Base-by-base conservation (phyloP, 2,797 vertebrate species). In the Cossypha caffra region DNA sequence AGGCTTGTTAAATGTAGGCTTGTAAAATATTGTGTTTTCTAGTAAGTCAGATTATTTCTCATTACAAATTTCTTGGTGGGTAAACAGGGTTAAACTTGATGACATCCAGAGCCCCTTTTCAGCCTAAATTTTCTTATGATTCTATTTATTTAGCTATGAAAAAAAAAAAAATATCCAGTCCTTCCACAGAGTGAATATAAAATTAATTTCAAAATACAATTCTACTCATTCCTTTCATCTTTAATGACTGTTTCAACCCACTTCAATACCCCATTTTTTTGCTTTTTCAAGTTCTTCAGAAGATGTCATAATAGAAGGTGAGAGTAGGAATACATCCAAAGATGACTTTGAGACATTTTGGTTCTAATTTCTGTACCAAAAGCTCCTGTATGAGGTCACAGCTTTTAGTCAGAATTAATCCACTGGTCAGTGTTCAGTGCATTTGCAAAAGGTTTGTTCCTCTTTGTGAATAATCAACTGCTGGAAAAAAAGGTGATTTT, bases 391-490 rank as follows among this genome's bases (percentile, higher is more conserved):
- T 38, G 64, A 77, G 45, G 29, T 13, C 69, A 40, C 31, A 52
- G 35, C 16, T 9, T n/a, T 79, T 55, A 43, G 37, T 66, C 26
- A 59, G n/a, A 83, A 50, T 61, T 11, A 59, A 38, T 74, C 63
- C 37, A 16, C 2, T 55, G 37, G 20, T 68, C 37, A 23, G 1
- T 54, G 38, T 13, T 68, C 26, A 52, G 16, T 57, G 43, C 10
- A 17, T 35, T 74, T 1, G 0, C 18, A 12, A 13, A 77, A 58
- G 21, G n/a, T 33, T 7, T 51, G 3, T 7, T 20, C 12, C 35
- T 77, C 31, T 61, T 87, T 40, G 21, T 35, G 38, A 59, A 21
- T 55, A 35, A 69, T 1, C 6, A 2, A 0, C n/a, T 72, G 54
- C 21, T 66, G 43, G 54, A 48, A 50, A 9, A 11, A 85, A 80